Conservation (phyloP, 2,888 invertebrate species). For the Dusona sp. region DNA sequence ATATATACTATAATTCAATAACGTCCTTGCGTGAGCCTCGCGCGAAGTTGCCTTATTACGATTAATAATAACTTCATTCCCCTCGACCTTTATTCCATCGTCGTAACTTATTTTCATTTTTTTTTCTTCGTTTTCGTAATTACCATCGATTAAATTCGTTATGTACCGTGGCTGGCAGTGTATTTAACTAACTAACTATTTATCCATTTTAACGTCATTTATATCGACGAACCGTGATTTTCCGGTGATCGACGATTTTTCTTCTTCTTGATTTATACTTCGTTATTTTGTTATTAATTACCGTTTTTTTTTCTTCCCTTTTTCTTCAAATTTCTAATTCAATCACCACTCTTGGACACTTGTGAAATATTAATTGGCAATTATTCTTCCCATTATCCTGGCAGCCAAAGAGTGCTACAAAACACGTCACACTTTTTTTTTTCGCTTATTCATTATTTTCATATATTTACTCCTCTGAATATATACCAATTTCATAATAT, state of each 20-base stretch:
- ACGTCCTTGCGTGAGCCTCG: slow-evolving; percentile 60
- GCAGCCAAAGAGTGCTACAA: background rate
- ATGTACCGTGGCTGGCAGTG: slow-evolving; percentile 82
- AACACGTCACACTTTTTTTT: background rate
- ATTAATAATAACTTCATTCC: slow-evolving; percentile 59
- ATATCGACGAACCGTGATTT: slow-evolving; percentile 38
- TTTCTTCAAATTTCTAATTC: slow-evolving; percentile 31
- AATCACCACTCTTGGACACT: slow-evolving; percentile 39
- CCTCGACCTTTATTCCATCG: slow-evolving; percentile 15
- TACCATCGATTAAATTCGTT: slow-evolving; percentile 81
- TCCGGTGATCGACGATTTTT: slow-evolving; percentile 35
- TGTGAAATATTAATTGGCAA: slow-evolving; percentile 46
- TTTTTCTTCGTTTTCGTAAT: slow-evolving; percentile 68
- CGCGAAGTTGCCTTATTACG: slow-evolving; percentile 55
- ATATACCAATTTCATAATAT: background rate
- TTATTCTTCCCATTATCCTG: slow-evolving; percentile 31
- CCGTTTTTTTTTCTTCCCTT: slow-evolving; percentile 20
- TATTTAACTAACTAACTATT: slow-evolving; percentile 76
- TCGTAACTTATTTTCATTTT: slow-evolving; percentile 20
- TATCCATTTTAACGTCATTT: slow-evolving; percentile 50
- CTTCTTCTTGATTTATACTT: slow-evolving; percentile 41
- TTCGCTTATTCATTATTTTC: background rate
- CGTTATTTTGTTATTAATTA: slow-evolving; percentile 47
- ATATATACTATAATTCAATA: slow-evolving; percentile 66
- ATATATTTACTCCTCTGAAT: background rate